Base-by-base conservation (phyloP, 2,113 vertebrate species). In the Corythoichthys haematopterus region DNA sequence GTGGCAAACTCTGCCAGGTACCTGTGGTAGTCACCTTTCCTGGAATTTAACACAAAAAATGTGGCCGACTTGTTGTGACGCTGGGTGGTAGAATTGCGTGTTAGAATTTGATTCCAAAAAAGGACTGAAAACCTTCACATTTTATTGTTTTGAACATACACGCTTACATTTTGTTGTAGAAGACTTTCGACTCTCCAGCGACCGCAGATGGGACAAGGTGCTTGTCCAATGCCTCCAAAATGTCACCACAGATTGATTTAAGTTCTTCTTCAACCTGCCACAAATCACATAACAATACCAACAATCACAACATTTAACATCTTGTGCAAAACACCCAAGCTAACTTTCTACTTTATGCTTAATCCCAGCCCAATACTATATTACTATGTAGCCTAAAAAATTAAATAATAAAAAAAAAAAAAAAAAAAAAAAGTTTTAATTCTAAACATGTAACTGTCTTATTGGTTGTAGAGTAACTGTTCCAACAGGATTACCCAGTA, bases 141-240 rank as follows among this genome's bases (percentile, higher is more conserved):
- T n/a, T 20, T 16, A 52, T 52, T 52, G 9, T 55, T 33, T 55
- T 33, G 3, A 55, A 53, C 16, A 68, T 15, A 75, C 28, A 43
- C 50, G 88, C 94, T 84, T 93, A 98, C 97, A 99, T 98, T 98
- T 99, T 98, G 92, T 98, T 97, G 94, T 98, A 99, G 94, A 99
- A 99, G 93, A 99, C 97, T 92, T 96, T 98, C 61, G 96, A 98
- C 92, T 99, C 95, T 88, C 97, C 97, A 84, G 93, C 93, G 89
- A 86, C 94, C 84, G 97, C 95, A 87, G 96, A 94, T 88, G 96
- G 97, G 91, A 99, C 95, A 90, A 99, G 94, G 92, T 99, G 95
- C 85, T 94, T 94, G 86, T 98, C 96, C 94, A 99, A 94, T 91
- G 97, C 94, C 84, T 96, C 94, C 90, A 99, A 93, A 91, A 99